These are phyloP conservation scores for Scaptomyza caliginosa DNA, from an alignment of 2,888 invertebrate genomes.

Conservation along the genomic window DNA sequence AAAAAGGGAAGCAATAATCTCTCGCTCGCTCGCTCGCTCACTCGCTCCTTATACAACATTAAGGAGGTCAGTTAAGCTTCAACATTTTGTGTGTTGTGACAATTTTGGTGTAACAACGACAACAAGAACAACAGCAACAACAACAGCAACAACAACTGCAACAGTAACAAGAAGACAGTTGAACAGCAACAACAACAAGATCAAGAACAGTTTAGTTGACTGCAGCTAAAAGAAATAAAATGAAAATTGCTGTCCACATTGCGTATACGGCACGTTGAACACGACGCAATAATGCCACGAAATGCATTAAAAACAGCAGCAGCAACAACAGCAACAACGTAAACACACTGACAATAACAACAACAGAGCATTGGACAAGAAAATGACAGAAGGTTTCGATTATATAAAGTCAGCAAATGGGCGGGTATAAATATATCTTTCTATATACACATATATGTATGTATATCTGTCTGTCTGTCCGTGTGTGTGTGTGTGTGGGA, in stretches of 20 bases:
- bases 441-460: neutral
- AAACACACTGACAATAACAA: conserved; percentile 14
- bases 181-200: conserved; percentile 3
- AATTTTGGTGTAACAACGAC: conserved; percentile 55
- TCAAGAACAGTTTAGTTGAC: conserved; percentile 13
- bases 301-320: conserved; percentile 60
- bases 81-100: conserved; percentile 65
- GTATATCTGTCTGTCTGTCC: neutral
- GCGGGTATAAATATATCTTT: neutral
- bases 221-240: conserved; percentile 30
- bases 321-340: conserved; percentile 12
- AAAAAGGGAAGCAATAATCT: neutral
- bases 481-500: conserved; percentile 12
- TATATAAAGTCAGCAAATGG: conserved; percentile 59
- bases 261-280: conserved; percentile 71
- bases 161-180: conserved; percentile 17
- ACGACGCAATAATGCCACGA: conserved; percentile 64
- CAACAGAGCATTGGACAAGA: conserved; percentile 54
- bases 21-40: neutral
- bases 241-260: conserved; percentile 51
- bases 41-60: neutral
- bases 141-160: conserved; percentile 22
- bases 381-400: conserved; percentile 74
- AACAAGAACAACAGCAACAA: conserved; percentile 29
- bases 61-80: conserved; percentile 67